These are phyloP conservation scores for Geothlypis trichas DNA, from an alignment of 2,113 vertebrate genomes.

Conservation along the genomic window DNA sequence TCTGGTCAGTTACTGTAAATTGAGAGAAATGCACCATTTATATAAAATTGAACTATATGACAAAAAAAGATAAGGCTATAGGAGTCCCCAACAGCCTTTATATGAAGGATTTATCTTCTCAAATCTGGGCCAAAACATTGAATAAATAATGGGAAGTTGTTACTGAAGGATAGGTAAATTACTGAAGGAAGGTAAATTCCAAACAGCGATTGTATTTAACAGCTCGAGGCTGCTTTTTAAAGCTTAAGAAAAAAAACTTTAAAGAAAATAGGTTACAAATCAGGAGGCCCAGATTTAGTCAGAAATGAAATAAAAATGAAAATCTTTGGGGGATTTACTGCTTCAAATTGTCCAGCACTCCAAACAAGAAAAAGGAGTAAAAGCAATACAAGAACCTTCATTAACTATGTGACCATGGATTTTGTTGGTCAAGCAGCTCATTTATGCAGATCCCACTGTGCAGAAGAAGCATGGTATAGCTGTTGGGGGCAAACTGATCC, in stretches of 20 bases:
- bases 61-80: background rate
- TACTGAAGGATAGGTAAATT: background rate
- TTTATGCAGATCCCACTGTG: background rate
- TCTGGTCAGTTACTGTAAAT: background rate
- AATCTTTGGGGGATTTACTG: background rate
- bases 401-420: background rate
- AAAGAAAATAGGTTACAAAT: background rate
- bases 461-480: fast-evolving
- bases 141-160: background rate
- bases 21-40: background rate
- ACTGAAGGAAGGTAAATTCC: background rate
- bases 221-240: background rate
- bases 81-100: background rate
- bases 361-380: background rate
- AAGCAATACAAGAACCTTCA: background rate
- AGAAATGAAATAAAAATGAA: background rate
- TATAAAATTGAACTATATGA: background rate
- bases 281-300: background rate
- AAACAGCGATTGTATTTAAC: background rate
- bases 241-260: background rate
- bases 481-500: background rate
- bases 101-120: background rate
- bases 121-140: background rate
- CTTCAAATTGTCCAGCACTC: background rate
- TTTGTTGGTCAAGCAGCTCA: background rate